Conservation (phyloP, 2,113 vertebrate species). For the Morone saxatilis region DNA sequence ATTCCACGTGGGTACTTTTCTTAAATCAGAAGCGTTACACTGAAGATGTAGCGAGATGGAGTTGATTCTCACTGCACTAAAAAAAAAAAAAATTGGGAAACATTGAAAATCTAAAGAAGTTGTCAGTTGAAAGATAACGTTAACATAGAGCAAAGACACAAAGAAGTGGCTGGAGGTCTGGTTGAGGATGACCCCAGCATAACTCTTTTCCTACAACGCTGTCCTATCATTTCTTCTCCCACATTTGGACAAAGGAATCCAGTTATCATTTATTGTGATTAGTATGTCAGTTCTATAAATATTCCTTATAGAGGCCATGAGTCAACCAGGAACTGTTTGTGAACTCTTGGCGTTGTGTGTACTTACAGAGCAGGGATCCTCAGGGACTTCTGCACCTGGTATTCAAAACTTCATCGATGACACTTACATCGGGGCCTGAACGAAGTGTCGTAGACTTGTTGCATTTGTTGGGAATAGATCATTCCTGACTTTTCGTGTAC, state of each 20-base stretch:
- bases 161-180: neutral
- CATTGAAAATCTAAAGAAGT: constrained; percentile 19
- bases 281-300: constrained; percentile 77
- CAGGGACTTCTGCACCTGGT: constrained; percentile 75
- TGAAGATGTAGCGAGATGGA: constrained; percentile 35
- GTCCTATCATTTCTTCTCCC: constrained; percentile 33
- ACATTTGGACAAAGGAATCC: constrained; percentile 49
- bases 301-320: constrained; percentile 60
- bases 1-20: neutral
- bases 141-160: neutral
- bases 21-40: neutral
- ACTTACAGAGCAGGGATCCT: constrained; percentile 31
- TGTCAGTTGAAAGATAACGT: constrained; percentile 30
- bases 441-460: constrained; percentile 49
- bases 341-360: constrained; percentile 53
- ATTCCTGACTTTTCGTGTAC: constrained; percentile 51
- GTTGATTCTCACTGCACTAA: neutral
- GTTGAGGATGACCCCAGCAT: neutral
- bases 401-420: constrained; percentile 46
- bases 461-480: constrained; percentile 62
- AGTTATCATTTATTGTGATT: constrained; percentile 55
- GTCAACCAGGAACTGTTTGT: constrained; percentile 49
- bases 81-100: neutral
- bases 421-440: constrained; percentile 33
- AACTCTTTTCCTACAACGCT: neutral